These are phyloP conservation scores for Serranochromis macrocephalus DNA, from an alignment of 2,113 vertebrate species.

Conservation along the genomic window DNA sequence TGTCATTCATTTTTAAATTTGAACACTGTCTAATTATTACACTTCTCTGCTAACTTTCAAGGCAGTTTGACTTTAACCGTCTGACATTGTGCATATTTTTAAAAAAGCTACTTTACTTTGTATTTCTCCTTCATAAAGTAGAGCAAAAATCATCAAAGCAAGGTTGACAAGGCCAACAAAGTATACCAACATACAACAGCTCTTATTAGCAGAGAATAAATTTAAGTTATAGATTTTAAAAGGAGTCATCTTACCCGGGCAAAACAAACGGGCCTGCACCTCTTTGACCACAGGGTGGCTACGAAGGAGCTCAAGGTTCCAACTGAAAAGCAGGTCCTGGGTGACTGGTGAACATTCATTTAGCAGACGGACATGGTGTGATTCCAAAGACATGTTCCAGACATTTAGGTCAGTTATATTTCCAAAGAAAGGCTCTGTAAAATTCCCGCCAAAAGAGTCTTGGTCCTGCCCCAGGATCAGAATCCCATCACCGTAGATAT, in stretches of 20 bases:
- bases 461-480: conserved; percentile 89
- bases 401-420: conserved; percentile 81
- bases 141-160: neutral
- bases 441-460: conserved; percentile 84
- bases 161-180: neutral
- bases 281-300: conserved; percentile 57
- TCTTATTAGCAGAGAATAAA: neutral
- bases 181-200: rapidly evolving
- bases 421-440: conserved; percentile 85
- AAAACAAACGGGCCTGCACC: conserved; percentile 56
- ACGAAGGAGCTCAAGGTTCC: conserved; percentile 61
- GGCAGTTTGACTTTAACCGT: neutral
- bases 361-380: conserved; percentile 64
- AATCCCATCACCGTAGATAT: conserved; percentile 74
- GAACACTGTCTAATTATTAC: neutral
- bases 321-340: conserved; percentile 68
- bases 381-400: conserved; percentile 70
- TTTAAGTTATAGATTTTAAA: neutral
- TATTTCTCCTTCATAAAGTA: neutral
- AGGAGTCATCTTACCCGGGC: conserved; percentile 66
- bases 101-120: neutral
- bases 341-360: conserved; percentile 55
- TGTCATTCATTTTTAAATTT: neutral
- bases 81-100: neutral
- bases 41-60: rapidly evolving